phyloP scores from a whole-genome alignment of 37 sponge, comb jelly and placozoan genomes.

The Mnemiopsis leidyi region DNA sequence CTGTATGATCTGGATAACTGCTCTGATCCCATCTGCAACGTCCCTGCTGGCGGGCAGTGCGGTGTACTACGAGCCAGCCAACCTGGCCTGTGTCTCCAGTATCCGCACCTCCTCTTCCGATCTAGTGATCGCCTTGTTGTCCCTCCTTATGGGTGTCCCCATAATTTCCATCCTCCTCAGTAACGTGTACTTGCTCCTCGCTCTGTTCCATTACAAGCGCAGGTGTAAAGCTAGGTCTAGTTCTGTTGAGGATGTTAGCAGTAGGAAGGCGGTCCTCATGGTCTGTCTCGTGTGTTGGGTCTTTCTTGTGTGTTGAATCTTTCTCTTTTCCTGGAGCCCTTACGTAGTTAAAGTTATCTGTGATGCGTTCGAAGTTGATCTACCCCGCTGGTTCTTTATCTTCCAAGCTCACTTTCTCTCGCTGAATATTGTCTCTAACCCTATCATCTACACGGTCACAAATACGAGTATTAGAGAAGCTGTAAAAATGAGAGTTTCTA shows the following conservation, averaged over 20 bases:
- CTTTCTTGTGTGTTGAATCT: neutral
- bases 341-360: neutral
- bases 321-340: conserved; percentile 7
- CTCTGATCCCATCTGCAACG: neutral
- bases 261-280: neutral
- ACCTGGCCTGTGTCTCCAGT: neutral
- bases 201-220: neutral
- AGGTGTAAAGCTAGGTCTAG: neutral
- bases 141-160: neutral
- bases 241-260: neutral
- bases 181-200: neutral
- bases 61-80: neutral
- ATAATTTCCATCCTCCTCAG: neutral
- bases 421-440: neutral
- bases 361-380: neutral
- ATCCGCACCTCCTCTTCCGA: neutral
- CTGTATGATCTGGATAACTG: neutral
- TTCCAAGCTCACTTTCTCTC: conserved; percentile 17
- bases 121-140: neutral
- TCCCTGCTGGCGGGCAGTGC: neutral
- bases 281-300: neutral
- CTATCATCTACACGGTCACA: neutral
- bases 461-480: neutral
- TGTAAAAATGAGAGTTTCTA: neutral
- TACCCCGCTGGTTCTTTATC: neutral